Evolutionary conservation across 2,113 vertebrate genomes (phyloP), one percentile per base, ranked within the genome.

Genomic region (Acanthochromis polyacanthus): DNA sequence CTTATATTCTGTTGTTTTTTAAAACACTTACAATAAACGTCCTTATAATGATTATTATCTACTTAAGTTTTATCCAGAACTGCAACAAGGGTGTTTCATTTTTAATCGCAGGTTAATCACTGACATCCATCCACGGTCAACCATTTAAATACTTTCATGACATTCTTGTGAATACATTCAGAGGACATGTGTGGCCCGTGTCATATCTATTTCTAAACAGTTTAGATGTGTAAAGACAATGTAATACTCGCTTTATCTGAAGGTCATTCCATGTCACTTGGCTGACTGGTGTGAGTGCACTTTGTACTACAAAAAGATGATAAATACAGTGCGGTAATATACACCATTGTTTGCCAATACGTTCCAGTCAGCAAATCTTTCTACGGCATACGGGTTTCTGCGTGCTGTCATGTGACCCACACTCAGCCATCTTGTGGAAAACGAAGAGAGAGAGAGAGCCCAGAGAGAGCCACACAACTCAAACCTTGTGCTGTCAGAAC

Each of bases 391-490:
- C 93, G 89, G 94, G 90, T 71, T 88, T 80, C 81, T 90, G 88
- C 74, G 87, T 76, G 71, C 10, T 62, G 93, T 95, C 95, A 95
- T 80, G 94, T 95, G 94, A 95, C 91, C 68, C 10, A 8, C n/a
- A 57, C 86, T 91, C 94, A 93, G 94, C 94, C 95, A 95, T 95
- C 95, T 95, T 95, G 94, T 95, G 93, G 90, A 94, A 90, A 92
- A 74, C 91, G 89, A 57, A 81, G 81, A 81, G 88, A 89, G 87
- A 78, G 71, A 65, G 78, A 60, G 71, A 76, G 63, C 22, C 46
- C 55, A 81, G 71, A 84, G 76, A 83, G 76, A 90, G 86, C 83
- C 77, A 91, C 86, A 90, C 88, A 92, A 90, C 88, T 93, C 91
- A 94, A 95, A 94, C 89, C 93, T 80, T 91, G 91, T 92, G 91